Evolutionary conservation across 1,140 invertebrate genomes (phyloP), one percentile per base, ranked within the genome.

Genomic region (Philopotamus ludificatus): DNA sequence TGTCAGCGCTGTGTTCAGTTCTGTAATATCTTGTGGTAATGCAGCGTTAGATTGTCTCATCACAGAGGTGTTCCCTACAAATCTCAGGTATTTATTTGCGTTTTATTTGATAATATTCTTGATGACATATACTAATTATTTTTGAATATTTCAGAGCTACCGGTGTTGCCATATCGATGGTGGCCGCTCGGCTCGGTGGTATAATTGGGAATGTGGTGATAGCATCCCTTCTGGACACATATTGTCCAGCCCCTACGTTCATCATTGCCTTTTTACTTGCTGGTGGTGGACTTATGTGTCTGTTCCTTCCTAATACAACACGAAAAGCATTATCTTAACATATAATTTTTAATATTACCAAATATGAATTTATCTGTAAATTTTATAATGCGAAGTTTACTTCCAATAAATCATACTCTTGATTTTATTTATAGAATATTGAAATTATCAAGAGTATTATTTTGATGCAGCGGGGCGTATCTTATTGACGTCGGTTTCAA

Each of bases 151-250:
- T 41, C 7, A 88, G 91, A 70, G 90, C 90, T 23, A 93, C 91
- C 18, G 91, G 90, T 68, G 90, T 93, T 63, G 90, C 91, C 18
- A 86, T 93, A 67, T 92, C 90, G 0, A 92, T 93, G 90, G 90
- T 92, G 4, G 90, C 90, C 1, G 91, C 91, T 8, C 83, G 91
- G 57, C 79, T 93, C 23, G 91, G 90, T 67, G 91, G 90, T 66
- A 92, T 93, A 71, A 90, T 93, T 74, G 91, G 91, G 50, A 93
- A 93, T 79, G 89, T 93, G 67, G 90, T 92, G 44, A 92, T 93
- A 70, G 90, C 90, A 44, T 86, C 88, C 67, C 80, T 93, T 26
- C 74, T 93, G 69, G 91, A 93, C 77, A 80, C 86, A 72, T 91
- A 90, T 74, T 93, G 91, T 79, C 90, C 90, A 23, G 89, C 89